These are phyloP conservation scores for Ptychoptera contaminata DNA, from an alignment of 2,888 invertebrate species.

Conservation along the genomic window DNA sequence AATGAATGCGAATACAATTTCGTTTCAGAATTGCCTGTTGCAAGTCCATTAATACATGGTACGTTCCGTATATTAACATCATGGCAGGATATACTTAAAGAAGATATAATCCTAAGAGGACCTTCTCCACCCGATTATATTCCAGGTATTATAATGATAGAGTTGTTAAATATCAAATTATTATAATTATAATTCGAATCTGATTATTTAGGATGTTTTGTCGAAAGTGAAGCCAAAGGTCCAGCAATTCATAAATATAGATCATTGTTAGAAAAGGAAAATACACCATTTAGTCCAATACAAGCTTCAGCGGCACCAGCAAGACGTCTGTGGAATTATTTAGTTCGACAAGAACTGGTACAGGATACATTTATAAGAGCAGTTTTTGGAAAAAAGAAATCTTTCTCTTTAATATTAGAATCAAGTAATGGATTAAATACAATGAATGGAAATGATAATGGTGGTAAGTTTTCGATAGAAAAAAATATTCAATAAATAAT, in stretches of 20 bases:
- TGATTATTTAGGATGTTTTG: conserved; percentile 49
- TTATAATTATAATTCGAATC: background rate
- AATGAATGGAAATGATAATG: no score
- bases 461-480: conserved; percentile 15
- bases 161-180: background rate
- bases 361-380: conserved; percentile 92
- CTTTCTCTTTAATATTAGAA: conserved; percentile 8
- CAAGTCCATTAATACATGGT: conserved; percentile 85
- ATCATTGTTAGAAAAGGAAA: conserved; percentile 77
- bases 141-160: conserved; percentile 33
- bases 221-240: conserved; percentile 56
- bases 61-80: conserved; percentile 69
- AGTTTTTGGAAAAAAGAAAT: conserved; percentile 69
- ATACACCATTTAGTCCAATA: conserved; percentile 79
- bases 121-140: conserved; percentile 78
- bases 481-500: conserved; percentile 11
- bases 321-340: conserved; percentile 77
- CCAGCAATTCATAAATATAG: conserved; percentile 86
- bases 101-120: conserved; percentile 56
- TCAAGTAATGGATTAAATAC: background rate
- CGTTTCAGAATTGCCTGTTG: conserved; percentile 70
- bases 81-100: conserved; percentile 75
- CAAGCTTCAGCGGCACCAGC: conserved; percentile 58
- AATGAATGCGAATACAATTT: conserved; percentile 1
- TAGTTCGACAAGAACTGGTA: conserved; percentile 82